A percentile compares a stretch with the other conserved stretches of the same genome.
Conservation (phyloP, 35 echinoderm and acorn worm species). For the Chiridota heheva region DNA sequence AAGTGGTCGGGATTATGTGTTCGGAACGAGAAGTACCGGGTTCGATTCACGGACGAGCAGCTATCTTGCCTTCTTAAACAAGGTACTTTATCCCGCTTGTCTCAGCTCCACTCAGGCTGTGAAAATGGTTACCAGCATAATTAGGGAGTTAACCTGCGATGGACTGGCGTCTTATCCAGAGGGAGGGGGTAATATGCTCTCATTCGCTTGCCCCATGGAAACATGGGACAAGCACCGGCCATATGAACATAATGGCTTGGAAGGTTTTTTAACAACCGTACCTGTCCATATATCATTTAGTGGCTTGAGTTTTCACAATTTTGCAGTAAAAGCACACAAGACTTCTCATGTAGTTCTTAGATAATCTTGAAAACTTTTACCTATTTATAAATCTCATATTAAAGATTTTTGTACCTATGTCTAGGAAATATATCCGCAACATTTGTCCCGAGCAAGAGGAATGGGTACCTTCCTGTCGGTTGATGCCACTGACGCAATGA, state of each 20-base stretch:
- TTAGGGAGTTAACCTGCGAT: no score
- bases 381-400: neutral
- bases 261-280: neutral
- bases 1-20: no score
- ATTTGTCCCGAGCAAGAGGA: conserved; percentile 60
- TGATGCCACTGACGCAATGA: conserved; percentile 36
- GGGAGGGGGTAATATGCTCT: no score
- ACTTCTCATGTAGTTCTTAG: neutral
- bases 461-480: conserved; percentile 68
- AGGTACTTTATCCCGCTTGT: no score
- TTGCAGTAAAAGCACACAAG: neutral
- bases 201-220: no score
- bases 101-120: no score
- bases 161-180: no score
- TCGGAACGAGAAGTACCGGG: no score
- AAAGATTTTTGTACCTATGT: conserved; percentile 2
- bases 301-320: neutral
- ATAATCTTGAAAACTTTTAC: neutral
- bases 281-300: neutral
- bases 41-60: no score
- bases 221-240: neutral
- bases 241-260: no score
- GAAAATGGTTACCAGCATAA: no score
- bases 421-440: conserved; percentile 66
- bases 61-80: neutral